A percentile compares a stretch with the other conserved stretches of the same genome.
phyloP scores from a whole-genome alignment of 2,113 vertebrate genomes.

The Nasalis larvatus region DNA sequence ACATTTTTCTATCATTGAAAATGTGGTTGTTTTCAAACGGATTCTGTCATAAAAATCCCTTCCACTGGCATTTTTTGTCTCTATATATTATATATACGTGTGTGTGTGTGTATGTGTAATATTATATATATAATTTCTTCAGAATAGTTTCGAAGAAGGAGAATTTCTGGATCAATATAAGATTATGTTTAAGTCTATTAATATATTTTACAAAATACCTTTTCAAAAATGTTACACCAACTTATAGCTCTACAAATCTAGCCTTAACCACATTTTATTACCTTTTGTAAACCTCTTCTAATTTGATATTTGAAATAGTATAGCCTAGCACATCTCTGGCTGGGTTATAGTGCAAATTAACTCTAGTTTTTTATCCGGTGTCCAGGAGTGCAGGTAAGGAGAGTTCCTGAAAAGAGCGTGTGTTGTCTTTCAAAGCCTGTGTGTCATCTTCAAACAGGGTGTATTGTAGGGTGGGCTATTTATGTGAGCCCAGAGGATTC shows the following conservation, averaged over 20 bases:
- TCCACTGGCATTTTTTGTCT: not conserved
- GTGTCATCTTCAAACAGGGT: not conserved
- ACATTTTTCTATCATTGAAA: not conserved
- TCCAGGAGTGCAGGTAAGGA: not conserved
- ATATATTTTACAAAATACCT: not conserved
- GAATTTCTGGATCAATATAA: not conserved
- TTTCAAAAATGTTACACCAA: constrained; percentile 25
- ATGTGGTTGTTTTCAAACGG: not conserved
- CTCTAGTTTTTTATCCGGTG: not conserved
- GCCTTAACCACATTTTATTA: not conserved
- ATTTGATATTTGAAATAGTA: not conserved
- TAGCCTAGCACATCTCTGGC: not conserved
- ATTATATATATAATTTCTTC: not conserved
- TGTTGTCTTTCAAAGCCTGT: not conserved
- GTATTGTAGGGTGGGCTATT: not conserved
- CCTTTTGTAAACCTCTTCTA: not conserved
- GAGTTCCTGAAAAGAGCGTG: not conserved
- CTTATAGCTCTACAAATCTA: not conserved
- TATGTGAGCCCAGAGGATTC: not conserved
- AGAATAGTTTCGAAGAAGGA: not conserved
- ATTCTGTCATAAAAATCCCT: not conserved
- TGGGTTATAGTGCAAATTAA: not conserved
- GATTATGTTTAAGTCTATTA: not conserved
- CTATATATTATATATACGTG: not conserved
- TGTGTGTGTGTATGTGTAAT: not conserved